These are phyloP conservation scores for Agelastica alni DNA, from an alignment of 2,888 invertebrate species.

Conservation along the genomic window DNA sequence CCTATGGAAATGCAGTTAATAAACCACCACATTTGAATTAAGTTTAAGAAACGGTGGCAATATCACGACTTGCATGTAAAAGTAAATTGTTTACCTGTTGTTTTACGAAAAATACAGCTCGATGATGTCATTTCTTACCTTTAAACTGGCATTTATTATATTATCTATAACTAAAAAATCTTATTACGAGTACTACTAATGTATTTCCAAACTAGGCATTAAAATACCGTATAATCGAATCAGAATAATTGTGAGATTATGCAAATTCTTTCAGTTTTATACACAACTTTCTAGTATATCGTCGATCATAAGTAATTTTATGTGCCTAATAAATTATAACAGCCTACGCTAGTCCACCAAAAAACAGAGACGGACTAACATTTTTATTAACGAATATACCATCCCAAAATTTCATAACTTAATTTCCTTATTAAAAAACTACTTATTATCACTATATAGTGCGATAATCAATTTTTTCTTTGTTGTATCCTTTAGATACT, in stretches of 20 bases:
- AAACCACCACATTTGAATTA: conserved; percentile 8
- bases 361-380: neutral
- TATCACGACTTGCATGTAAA: conserved; percentile 9
- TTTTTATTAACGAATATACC: no score
- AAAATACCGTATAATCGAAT: neutral
- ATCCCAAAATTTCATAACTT: no score
- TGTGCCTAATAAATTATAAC: conserved; percentile 28
- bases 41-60: conserved; percentile 5
- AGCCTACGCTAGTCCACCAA: conserved; percentile 25
- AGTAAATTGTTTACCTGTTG: conserved; percentile 6
- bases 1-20: neutral
- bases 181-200: neutral
- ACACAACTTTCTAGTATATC: conserved; percentile 18
- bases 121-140: neutral
- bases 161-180: conserved; percentile 1
- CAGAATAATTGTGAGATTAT: conserved; percentile 11
- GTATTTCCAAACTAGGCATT: neutral
- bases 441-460: no score
- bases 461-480: no score
- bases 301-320: conserved; percentile 24
- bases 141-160: neutral
- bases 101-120: conserved; percentile 1
- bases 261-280: conserved; percentile 4
- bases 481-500: no score
- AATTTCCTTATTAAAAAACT: no score